These are phyloP conservation scores for Cheilosia vulpina DNA, from an alignment of 2,888 invertebrate genomes.

Conservation along the genomic window DNA sequence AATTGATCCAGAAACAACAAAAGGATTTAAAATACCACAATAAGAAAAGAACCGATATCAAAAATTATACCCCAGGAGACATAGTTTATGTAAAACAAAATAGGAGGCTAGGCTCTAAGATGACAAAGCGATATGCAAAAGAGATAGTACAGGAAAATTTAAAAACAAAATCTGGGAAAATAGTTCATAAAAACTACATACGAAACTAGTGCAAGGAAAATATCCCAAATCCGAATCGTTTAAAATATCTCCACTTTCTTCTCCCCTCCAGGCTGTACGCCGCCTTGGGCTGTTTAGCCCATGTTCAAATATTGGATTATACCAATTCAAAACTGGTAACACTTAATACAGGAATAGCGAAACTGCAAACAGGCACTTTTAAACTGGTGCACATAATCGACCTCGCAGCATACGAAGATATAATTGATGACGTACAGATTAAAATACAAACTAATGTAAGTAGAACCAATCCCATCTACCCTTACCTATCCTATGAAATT, in stretches of 20 bases:
- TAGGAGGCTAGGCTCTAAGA: conserved; percentile 22
- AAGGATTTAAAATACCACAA: conserved; percentile 39
- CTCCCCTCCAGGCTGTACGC: too few relatives aligned
- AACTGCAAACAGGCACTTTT: conserved; percentile 29
- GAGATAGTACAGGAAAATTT: conserved; percentile 34
- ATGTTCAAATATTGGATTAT: conserved; percentile 38
- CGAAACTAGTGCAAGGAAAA: not conserved
- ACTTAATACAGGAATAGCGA: not conserved
- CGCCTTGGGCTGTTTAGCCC: not conserved
- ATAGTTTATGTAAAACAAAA: conserved; percentile 16
- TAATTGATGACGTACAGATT: too few relatives aligned
- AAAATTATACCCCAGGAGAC: conserved; percentile 17
- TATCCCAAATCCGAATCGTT: not conserved
- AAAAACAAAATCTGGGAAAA: conserved; percentile 5
- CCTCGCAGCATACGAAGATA: too few relatives aligned
- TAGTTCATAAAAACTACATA: conserved; percentile 6
- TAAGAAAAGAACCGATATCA: conserved; percentile 2
- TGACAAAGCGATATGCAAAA: conserved; percentile 9
- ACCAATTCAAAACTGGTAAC: conserved; percentile 31
- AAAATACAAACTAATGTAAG: too few relatives aligned
- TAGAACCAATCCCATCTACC: conserved; percentile 7
- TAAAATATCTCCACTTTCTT: not conserved
- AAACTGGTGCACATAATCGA: conserved; percentile 47
- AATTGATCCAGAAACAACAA: conserved; percentile 49
- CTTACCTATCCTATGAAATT: too few relatives aligned